These are phyloP conservation scores for Melipona quadrifasciata DNA, from an alignment of 1,140 invertebrate species.

Conservation along the genomic window DNA sequence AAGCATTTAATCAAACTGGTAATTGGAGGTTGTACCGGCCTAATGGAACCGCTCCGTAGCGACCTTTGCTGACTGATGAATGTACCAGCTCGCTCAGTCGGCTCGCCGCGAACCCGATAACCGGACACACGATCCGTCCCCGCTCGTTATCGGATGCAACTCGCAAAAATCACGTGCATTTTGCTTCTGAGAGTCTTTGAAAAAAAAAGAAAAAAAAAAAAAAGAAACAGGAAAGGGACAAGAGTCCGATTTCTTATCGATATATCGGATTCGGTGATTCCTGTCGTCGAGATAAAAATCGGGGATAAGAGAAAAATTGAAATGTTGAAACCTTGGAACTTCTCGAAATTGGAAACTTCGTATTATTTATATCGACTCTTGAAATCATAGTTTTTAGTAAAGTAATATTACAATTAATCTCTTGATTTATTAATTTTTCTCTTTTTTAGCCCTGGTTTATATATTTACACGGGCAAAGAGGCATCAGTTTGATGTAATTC, in stretches of 20 bases:
- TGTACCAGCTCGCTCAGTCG: slow-evolving; percentile 54
- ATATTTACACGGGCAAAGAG: too few relatives aligned
- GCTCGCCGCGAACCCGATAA: slow-evolving; percentile 52
- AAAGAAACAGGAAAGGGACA: not conserved
- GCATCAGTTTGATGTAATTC: too few relatives aligned
- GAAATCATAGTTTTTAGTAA: not conserved
- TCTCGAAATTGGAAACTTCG: not conserved
- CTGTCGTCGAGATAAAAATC: not conserved
- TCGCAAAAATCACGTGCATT: slow-evolving; percentile 34
- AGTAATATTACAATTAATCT: too few relatives aligned
- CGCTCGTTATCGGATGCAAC: slow-evolving; percentile 60
- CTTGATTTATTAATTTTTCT: too few relatives aligned
- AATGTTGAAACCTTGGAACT: not conserved
- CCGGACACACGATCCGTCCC: slow-evolving; percentile 48
- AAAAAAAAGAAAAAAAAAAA: not conserved
- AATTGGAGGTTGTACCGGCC: slow-evolving; percentile 78
- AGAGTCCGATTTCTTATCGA: not conserved
- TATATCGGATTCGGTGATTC: too few relatives aligned
- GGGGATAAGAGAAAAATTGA: not conserved
- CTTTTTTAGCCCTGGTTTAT: too few relatives aligned
- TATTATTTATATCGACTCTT: not conserved
- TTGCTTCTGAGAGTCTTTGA: not conserved
- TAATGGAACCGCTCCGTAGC: slow-evolving; percentile 72
- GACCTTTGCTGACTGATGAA: slow-evolving; percentile 74
- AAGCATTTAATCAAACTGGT: slow-evolving; percentile 81